Conservation (phyloP, 2,797 vertebrate species). For the Sebastes iracundus region DNA sequence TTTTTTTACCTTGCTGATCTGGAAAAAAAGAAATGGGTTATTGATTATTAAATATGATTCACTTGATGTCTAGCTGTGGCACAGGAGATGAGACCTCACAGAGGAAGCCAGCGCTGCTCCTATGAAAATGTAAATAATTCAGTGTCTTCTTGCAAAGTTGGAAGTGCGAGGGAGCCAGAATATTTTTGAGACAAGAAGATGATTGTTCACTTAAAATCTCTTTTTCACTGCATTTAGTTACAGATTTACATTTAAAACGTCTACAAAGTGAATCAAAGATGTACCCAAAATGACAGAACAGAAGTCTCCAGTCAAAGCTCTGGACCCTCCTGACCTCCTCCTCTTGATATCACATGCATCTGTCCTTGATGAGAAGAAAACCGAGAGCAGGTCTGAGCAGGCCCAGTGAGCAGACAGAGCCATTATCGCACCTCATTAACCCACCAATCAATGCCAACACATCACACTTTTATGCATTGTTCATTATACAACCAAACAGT, state of each 20-base stretch:
- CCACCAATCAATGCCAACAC: slow-evolving; percentile 30
- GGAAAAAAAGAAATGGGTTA: background rate
- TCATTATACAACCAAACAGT: slow-evolving; percentile 27
- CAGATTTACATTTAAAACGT: slow-evolving; percentile 10
- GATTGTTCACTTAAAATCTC: slow-evolving; percentile 2
- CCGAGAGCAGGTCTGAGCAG: slow-evolving; percentile 36
- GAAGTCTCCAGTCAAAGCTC: slow-evolving; percentile 4
- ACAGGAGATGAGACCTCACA: background rate
- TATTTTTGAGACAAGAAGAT: background rate
- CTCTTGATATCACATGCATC: slow-evolving; percentile 19
- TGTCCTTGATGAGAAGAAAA: slow-evolving; percentile 29
- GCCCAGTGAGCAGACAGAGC: slow-evolving; percentile 21
- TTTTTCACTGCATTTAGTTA: slow-evolving; percentile 7
- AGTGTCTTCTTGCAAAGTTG: background rate
- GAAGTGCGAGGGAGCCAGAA: background rate
- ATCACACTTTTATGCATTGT: slow-evolving; percentile 34
- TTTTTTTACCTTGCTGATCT: slow-evolving; percentile 5
- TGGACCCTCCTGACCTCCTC: background rate
- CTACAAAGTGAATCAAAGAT: slow-evolving; percentile 8
- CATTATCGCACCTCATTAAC: slow-evolving; percentile 21
- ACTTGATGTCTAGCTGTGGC: background rate
- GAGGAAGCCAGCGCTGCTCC: background rate
- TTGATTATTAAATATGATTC: slow-evolving; percentile 12
- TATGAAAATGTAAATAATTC: slow-evolving; percentile 15
- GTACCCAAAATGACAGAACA: background rate